These are phyloP conservation scores for Zaprionus inermis DNA, from an alignment of 1,140 invertebrate genomes.

Conservation along the genomic window DNA sequence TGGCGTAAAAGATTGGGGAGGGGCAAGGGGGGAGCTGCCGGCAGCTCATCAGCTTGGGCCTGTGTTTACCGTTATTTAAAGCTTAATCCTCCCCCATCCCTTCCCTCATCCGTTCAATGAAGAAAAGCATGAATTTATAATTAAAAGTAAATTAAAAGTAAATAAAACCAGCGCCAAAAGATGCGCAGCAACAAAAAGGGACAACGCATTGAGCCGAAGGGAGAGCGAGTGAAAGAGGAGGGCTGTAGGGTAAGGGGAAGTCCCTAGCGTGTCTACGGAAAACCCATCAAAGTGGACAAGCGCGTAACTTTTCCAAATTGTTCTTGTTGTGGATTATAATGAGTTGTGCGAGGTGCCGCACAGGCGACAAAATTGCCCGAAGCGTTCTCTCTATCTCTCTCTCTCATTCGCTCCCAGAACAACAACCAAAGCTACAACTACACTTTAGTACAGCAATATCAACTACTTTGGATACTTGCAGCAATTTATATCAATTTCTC, in stretches of 20 bases:
- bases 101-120: conserved; percentile 39
- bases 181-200: conserved; percentile 27
- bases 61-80: conserved; percentile 78
- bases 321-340: conserved; percentile 16
- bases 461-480: conserved; percentile 20
- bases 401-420: background rate
- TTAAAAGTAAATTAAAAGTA: conserved; percentile 83
- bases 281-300: conserved; percentile 26
- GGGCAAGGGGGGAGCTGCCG: background rate
- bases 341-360: background rate
- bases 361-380: conserved; percentile 39
- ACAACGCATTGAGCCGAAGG: background rate
- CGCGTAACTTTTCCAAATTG: conserved; percentile 7
- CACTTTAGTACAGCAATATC: conserved; percentile 13
- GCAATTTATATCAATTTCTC: conserved; percentile 32
- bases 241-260: background rate
- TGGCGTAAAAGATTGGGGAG: background rate
- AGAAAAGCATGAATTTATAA: conserved; percentile 80
- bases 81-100: conserved; percentile 56
- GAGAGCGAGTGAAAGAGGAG: background rate
- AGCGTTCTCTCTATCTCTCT: background rate
- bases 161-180: conserved; percentile 65
- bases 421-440: conserved; percentile 13
- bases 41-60: background rate
- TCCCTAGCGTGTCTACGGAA: background rate